Evolutionary conservation across 2,113 vertebrate species (phyloP), one percentile per base, ranked within the genome.

Genomic region (Oreotrochilus melanogaster): DNA sequence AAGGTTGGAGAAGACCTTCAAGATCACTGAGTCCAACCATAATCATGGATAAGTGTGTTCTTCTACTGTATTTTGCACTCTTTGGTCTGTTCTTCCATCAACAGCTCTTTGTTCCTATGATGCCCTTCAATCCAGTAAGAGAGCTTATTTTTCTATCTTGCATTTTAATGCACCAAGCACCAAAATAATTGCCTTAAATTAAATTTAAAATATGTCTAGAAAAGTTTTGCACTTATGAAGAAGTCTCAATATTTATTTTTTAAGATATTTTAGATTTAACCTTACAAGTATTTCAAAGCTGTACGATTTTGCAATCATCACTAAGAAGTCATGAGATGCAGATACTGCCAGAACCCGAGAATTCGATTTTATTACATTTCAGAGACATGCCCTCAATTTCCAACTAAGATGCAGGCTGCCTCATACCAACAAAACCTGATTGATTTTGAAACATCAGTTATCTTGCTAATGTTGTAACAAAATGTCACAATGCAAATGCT

Each of bases 401-500:
- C 62, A 83, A 33, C 71, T 56, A 69, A 84, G 33, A 72, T 83
- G 30, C 71, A 47, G 33, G 56, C 82, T 95, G 61, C 56, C 65
- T 86, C 22, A 5, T 30, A 86, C 78, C 88, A 93, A 89, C 53
- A 91, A 83, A 88, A 93, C 33, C 47, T 5, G 78, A 97, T 92
- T 96, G 95, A 97, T 96, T 94, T 95, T 92, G 95, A 97, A 98
- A 96, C 96, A 95, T 82, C 84, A 80, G 92, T 89, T 81, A 64
- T n/a, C 76, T 93, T 85, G 85, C 94, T 97, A 97, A 97, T 82
- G 89, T 76, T 96, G 92, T 75, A 96, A 92, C 83, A 94, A 98
- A 98, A 98, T 98, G 97, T 97, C 96, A 97, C 93, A 90, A 97
- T 97, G 97, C 94, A 98, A 98, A 98, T 97, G 82, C 78, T 96